Evolutionary conservation across 2,113 vertebrate genomes (phyloP).

Genomic region (Cryptotis parvus): DNA sequence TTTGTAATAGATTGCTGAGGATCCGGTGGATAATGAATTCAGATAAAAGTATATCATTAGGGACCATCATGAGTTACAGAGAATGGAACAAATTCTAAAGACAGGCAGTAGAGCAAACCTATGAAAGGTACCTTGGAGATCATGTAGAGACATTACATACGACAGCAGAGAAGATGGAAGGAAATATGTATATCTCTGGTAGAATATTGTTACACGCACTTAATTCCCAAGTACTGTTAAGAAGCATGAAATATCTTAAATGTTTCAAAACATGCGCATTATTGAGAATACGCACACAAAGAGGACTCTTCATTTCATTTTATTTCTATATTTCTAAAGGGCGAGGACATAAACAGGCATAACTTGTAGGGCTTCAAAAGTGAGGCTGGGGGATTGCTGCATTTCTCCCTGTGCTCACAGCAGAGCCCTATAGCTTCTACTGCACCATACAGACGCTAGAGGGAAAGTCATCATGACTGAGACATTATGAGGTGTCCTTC

Average conservation of each 20-base stretch:
- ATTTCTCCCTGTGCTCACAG: not conserved
- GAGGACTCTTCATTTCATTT: not conserved
- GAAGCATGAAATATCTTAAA: not conserved
- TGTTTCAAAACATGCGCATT: not conserved
- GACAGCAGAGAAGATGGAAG: not conserved
- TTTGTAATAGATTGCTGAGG: not conserved
- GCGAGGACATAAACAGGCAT: not conserved
- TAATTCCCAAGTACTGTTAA: conserved; percentile 14
- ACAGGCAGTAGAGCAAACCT: not conserved
- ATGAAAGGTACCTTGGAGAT: not conserved
- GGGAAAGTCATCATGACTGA: not conserved
- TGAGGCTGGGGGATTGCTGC: not conserved
- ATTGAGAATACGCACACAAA: not conserved
- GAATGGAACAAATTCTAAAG: not conserved
- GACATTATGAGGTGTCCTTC: not conserved
- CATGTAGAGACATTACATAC: not conserved
- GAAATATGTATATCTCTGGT: too few species aligned
- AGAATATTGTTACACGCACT: too few species aligned
- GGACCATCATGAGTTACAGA: not conserved
- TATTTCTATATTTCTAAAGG: not conserved
- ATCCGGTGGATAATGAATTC: not conserved
- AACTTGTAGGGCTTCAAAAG: not conserved
- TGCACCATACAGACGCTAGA: not conserved
- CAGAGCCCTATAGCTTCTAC: too few species aligned
- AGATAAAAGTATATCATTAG: not conserved